phyloP scores from a whole-genome alignment of 1,140 invertebrate genomes.

The Sycobia sp. region DNA sequence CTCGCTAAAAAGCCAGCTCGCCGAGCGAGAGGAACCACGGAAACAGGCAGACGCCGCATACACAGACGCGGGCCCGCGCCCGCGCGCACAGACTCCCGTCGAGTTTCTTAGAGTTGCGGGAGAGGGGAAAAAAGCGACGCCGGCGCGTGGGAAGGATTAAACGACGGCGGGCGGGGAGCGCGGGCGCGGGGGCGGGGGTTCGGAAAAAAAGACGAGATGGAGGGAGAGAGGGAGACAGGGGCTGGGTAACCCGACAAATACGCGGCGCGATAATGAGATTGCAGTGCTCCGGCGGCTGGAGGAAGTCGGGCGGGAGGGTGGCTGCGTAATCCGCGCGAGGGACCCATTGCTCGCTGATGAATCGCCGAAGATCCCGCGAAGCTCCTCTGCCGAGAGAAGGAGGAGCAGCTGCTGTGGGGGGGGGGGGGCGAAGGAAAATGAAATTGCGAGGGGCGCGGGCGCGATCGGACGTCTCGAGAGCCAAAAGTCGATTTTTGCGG shows the following conservation, averaged over 20 bases:
- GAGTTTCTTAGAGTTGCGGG: not conserved
- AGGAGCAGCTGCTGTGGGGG: too few species aligned
- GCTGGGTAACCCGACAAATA: constrained; percentile 10
- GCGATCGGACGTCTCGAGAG: too few species aligned
- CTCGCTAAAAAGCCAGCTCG: too few species aligned
- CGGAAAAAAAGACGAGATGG: too few species aligned
- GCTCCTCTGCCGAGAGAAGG: too few species aligned
- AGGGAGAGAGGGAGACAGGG: too few species aligned
- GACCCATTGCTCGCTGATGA: not conserved
- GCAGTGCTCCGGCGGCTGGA: not conserved
- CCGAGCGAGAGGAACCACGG: too few species aligned
- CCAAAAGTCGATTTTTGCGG: too few species aligned
- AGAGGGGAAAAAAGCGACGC: not conserved
- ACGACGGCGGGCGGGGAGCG: not conserved
- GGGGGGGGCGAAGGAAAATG: not conserved
- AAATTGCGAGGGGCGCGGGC: not conserved
- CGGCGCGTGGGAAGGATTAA: not conserved
- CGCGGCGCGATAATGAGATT: constrained; percentile 31
- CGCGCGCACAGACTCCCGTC: not conserved
- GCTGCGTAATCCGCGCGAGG: not conserved
- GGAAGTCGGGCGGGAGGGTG: not conserved
- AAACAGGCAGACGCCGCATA: too few species aligned
- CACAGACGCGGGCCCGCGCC: too few species aligned
- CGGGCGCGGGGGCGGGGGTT: not conserved
- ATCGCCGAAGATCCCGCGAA: constrained; percentile 1